Evolutionary conservation across 1,140 invertebrate genomes (phyloP).

Genomic region (Drosophila miranda): DNA sequence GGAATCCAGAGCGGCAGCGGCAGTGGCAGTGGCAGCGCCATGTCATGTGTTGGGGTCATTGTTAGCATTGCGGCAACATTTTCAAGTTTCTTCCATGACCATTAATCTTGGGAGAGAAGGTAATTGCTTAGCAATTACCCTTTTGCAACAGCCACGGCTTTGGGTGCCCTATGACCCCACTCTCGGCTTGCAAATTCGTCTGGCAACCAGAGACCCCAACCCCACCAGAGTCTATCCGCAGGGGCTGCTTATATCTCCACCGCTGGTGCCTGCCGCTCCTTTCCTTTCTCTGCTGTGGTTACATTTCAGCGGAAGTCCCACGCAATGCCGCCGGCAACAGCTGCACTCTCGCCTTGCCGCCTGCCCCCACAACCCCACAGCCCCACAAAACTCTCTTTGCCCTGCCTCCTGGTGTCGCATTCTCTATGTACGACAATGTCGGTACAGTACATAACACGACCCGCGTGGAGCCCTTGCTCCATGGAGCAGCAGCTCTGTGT

Average conservation of each 20-base stretch:
- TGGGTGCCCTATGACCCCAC: background rate
- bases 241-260: conserved; percentile 52
- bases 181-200: conserved; percentile 49
- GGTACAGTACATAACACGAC: conserved; percentile 77
- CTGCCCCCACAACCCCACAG: background rate
- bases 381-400: background rate
- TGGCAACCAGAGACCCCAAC: background rate
- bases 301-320: conserved; percentile 79
- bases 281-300: conserved; percentile 60
- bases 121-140: conserved; percentile 80
- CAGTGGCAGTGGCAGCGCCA: too few species aligned
- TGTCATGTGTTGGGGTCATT: conserved; percentile 64
- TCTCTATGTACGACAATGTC: conserved; percentile 76
- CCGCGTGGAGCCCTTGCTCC: conserved; percentile 42
- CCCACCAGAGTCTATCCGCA: conserved; percentile 13
- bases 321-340: conserved; percentile 75
- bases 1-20: conserved; percentile 6
- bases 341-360: conserved; percentile 46
- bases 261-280: conserved; percentile 15
- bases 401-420: conserved; percentile 30
- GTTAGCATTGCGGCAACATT: conserved; percentile 77
- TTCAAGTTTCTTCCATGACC: conserved; percentile 68
- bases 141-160: conserved; percentile 46
- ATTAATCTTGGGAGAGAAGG: conserved; percentile 63
- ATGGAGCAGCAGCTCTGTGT: conserved; percentile 24